A percentile compares a stretch with the other conserved stretches of the same genome.
Conservation (phyloP, 1,140 invertebrate species). For the Drosophila ambigua region DNA sequence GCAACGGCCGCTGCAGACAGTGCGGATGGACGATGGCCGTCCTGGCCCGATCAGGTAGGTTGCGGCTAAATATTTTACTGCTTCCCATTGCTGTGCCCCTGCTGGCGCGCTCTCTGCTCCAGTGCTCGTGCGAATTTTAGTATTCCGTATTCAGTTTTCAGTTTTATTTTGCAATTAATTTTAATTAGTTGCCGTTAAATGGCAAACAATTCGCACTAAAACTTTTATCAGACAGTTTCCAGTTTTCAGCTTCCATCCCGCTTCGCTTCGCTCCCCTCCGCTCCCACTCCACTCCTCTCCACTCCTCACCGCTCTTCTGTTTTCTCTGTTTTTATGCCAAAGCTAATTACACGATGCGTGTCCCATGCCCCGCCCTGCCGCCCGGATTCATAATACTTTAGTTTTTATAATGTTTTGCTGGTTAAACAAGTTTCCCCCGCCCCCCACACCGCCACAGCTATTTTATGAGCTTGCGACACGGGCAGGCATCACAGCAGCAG, state of each 20-base stretch:
- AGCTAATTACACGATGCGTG: conserved; percentile 46
- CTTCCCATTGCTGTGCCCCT: background rate
- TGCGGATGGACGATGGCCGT: no score
- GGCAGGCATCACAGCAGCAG: no score
- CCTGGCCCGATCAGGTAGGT: no score
- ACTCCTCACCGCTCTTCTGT: no score
- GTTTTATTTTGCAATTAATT: conserved; percentile 50
- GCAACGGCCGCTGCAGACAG: background rate
- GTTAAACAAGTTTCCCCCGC: conserved; percentile 7
- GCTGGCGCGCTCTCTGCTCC: background rate
- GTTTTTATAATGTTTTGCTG: conserved; percentile 36
- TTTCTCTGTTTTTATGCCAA: background rate
- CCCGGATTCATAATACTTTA: conserved; percentile 33
- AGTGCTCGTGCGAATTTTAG: no score
- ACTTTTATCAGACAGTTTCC: conserved; percentile 33
- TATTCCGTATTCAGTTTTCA: background rate
- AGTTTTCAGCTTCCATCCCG: background rate
- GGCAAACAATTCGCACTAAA: conserved; percentile 39
- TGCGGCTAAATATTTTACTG: conserved; percentile 28
- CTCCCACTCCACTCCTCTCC: no score
- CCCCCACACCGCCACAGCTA: no score
- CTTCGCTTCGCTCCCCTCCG: no score
- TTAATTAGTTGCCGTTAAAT: conserved; percentile 53
- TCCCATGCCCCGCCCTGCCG: background rate
- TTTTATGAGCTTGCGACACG: conserved; percentile 38